These are phyloP conservation scores for Ammodytes dubius DNA, from an alignment of 2,113 vertebrate genomes.

Conservation along the genomic window DNA sequence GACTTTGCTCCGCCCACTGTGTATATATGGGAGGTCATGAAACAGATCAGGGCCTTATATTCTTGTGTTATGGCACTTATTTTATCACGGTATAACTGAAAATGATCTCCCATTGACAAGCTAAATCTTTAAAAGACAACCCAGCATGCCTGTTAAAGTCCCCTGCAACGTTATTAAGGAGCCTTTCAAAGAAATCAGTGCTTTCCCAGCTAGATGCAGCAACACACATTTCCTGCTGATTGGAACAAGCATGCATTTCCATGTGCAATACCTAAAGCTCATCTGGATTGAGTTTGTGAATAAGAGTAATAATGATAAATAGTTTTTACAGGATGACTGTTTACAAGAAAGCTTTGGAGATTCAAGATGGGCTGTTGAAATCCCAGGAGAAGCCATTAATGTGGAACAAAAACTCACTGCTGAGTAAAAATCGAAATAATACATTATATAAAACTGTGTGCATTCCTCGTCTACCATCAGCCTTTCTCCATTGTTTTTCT, in stretches of 20 bases:
- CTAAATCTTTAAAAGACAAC: constrained; percentile 15
- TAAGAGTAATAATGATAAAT: constrained; percentile 37
- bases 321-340: constrained; percentile 39
- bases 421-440: constrained; percentile 38
- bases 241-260: constrained; percentile 30
- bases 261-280: constrained; percentile 37
- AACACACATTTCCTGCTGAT: constrained; percentile 22
- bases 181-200: not conserved
- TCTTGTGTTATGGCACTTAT: not conserved
- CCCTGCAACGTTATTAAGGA: constrained; percentile 8
- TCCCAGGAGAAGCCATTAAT: constrained; percentile 63
- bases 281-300: constrained; percentile 45
- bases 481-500: constrained; percentile 22
- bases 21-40: not conserved
- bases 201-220: not conserved
- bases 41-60: not conserved
- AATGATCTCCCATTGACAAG: not conserved
- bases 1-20: not conserved
- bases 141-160: not conserved
- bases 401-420: constrained; percentile 54
- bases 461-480: not conserved
- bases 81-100: not conserved
- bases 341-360: constrained; percentile 57
- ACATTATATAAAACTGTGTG: constrained; percentile 12
- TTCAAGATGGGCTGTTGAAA: constrained; percentile 43